Conservation (phyloP, 92 coral and sea anemone species). For the Phenganax stokvisi region DNA sequence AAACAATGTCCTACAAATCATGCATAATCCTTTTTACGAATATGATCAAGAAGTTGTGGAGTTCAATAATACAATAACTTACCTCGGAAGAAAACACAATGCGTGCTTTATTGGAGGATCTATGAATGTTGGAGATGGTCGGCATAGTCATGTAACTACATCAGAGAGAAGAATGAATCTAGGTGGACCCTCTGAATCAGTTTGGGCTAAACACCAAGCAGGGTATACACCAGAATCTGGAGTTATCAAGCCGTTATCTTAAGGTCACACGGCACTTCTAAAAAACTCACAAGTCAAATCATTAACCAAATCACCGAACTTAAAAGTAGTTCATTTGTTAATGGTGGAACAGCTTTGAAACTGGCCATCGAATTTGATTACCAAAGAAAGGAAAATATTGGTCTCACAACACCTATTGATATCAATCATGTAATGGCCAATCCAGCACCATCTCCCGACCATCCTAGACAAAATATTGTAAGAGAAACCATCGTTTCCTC, state of each 20-base stretch:
- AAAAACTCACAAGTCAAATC: slow-evolving; percentile 48
- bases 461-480: slow-evolving; percentile 34
- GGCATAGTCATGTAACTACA: slow-evolving; percentile 36
- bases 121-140: slow-evolving; percentile 51
- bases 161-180: slow-evolving; percentile 48
- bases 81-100: slow-evolving; percentile 44
- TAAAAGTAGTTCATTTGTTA: slow-evolving; percentile 46
- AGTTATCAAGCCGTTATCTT: slow-evolving; percentile 42
- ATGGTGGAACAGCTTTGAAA: slow-evolving; percentile 51
- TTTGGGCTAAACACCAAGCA: slow-evolving; percentile 46
- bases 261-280: slow-evolving; percentile 45
- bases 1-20: slow-evolving; percentile 39
- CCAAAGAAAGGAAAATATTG: slow-evolving; percentile 35
- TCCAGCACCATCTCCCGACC: slow-evolving; percentile 40
- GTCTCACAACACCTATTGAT: slow-evolving; percentile 36
- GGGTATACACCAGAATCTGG: slow-evolving; percentile 52
- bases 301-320: slow-evolving; percentile 43
- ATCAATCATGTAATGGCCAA: slow-evolving; percentile 28
- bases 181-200: slow-evolving; percentile 49
- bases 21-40: slow-evolving; percentile 45
- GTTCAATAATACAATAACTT: slow-evolving; percentile 42
- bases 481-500: slow-evolving; percentile 49
- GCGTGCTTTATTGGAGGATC: slow-evolving; percentile 48
- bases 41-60: slow-evolving; percentile 43
- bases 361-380: slow-evolving; percentile 54